A percentile compares a stretch with the other conserved stretches of the same genome.
Conservation (phyloP, 2,113 vertebrate genomes). For the Dermatemys mawii region DNA sequence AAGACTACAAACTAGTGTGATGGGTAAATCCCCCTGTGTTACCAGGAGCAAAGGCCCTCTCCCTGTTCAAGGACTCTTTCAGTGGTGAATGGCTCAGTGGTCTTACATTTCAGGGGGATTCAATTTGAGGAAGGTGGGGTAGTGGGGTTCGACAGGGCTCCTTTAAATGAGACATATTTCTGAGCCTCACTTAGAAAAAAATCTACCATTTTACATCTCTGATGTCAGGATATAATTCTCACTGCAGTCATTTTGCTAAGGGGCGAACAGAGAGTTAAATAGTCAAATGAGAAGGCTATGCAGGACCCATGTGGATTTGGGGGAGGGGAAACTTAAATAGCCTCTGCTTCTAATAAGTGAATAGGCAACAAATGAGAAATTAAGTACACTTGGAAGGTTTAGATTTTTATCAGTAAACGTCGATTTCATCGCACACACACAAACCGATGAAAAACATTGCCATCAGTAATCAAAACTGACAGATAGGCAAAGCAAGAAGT, state of each 20-base stretch:
- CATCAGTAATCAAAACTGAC: not conserved
- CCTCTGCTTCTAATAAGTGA: not conserved
- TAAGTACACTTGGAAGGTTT: not conserved
- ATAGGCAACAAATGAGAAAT: not conserved
- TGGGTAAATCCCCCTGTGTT: rapidly evolving
- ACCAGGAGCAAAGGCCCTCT: not conserved
- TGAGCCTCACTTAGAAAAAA: not conserved
- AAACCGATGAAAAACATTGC: not conserved
- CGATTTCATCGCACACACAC: not conserved
- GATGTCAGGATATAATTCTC: not conserved
- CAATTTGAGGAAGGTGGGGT: not conserved
- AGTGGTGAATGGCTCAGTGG: not conserved
- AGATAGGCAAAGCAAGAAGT: not conserved
- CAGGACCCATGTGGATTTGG: rapidly evolving
- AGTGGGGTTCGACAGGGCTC: not conserved
- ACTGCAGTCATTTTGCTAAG: not conserved
- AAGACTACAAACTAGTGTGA: not conserved
- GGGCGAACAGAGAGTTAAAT: not conserved
- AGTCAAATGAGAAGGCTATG: not conserved
- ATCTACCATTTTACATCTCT: not conserved
- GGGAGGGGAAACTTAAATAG: not conserved
- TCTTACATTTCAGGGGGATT: not conserved
- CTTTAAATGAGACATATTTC: not conserved
- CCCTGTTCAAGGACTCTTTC: not conserved
- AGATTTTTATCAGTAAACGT: not conserved